Base-by-base conservation (phyloP, 2,888 invertebrate species). In the Torymus texanus region DNA sequence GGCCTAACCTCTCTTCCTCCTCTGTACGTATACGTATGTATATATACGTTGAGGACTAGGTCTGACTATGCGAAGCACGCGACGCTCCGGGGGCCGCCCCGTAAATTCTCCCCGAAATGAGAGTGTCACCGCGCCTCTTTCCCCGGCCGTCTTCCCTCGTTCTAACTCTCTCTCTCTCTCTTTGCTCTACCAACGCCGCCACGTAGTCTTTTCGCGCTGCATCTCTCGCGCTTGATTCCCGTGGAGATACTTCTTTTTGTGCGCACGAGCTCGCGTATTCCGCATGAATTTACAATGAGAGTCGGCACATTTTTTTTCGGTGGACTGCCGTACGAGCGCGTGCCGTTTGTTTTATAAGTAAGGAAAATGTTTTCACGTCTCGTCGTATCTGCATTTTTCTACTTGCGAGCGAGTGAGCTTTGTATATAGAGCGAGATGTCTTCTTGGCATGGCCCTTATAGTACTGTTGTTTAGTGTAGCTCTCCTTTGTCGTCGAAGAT, bases 101-200 rank as follows among this genome's bases (percentile, higher is more conserved):
- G 90, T 90, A 90, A 90, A 90, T 90, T 90, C 86, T 88, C 86
- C 84, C 87, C 87, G 85, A 89, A 90, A 90, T 90, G 89, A 89
- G 89, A 89, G 89, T 89, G 89, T 89, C 88, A 88, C 88, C 88
- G 87, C 84, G 83, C 76, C 84, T 81, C 82, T 83, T 83, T 82
- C 83, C 81, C 82, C 82, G 67, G 51, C 75, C 65, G n/a, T 68
- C 18, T 71, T 72, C 66, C 75, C 78, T 41, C 41, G 41, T 8
- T 41, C 71, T 80, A 71, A 73, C 75, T 81, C 82, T 82, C 81
- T 14, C 16, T 61, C 24, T 50, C 50, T 50, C 71, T 0, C 55
- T 50, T 18, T 24, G 61, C 56, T 5, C 41, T 56, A 18, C 68
- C n/a, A 13, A 56, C 11, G 55, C 24, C 59, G 18, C 51, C 51